Percentiles rank a stretch among this genome's conserved stretches.
Conservation (phyloP, 64 coral and sea anemone genomes). For the Acropora tenuis region DNA sequence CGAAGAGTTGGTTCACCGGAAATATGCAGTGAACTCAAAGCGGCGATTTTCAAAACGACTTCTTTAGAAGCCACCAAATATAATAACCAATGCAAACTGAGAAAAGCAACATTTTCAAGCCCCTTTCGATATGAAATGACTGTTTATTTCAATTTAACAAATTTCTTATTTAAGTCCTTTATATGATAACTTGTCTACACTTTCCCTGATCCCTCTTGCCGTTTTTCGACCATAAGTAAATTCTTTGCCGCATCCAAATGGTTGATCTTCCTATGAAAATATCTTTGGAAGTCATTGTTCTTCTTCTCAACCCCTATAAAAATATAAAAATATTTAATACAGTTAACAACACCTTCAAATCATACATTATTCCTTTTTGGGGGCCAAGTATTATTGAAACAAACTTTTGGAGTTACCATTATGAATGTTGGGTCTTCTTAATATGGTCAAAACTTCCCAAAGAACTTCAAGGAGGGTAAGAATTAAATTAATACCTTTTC, state of each 20-base stretch:
- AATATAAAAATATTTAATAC: conserved; percentile 1
- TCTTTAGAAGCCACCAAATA: too few species aligned
- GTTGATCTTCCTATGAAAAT: conserved; percentile 49
- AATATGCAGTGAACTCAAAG: too few species aligned
- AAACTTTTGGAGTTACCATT: not conserved
- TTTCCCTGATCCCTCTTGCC: conserved; percentile 11
- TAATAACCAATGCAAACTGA: too few species aligned
- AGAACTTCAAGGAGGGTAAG: not conserved
- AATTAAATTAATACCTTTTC: conserved; percentile 31
- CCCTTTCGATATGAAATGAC: too few species aligned
- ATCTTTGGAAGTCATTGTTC: conserved; percentile 41
- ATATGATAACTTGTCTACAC: not conserved
- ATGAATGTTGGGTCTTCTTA: not conserved
- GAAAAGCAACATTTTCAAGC: too few species aligned
- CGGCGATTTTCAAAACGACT: too few species aligned
- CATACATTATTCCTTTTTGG: not conserved
- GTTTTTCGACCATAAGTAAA: conserved; percentile 41
- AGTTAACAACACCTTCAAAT: not conserved
- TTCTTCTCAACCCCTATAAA: conserved; percentile 41
- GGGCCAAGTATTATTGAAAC: not conserved
- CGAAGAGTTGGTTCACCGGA: too few species aligned
- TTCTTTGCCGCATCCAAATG: conserved; percentile 37
- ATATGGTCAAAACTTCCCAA: not conserved
- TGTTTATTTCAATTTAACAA: too few species aligned
- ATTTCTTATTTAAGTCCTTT: too few species aligned